Percentiles rank a stretch among this genome's conserved stretches.
Conservation (phyloP, 2,113 vertebrate species). For the Scolopax mira region DNA sequence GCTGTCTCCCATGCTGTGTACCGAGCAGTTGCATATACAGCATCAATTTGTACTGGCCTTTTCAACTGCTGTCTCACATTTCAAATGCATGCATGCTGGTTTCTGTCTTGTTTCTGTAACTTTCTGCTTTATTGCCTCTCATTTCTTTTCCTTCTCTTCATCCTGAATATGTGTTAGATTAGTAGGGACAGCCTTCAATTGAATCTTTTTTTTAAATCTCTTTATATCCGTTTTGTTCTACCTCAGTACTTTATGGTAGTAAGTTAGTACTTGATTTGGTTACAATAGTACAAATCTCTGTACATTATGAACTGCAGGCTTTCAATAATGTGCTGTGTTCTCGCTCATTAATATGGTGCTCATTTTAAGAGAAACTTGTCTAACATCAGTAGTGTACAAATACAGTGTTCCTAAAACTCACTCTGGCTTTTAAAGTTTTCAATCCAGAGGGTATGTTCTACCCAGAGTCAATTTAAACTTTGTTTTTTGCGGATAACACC, state of each 20-base stretch:
- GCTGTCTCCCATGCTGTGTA: rapidly evolving
- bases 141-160: not conserved
- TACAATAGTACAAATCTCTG: not conserved
- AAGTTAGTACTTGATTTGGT: not conserved
- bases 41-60: not conserved
- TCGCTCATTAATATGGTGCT: not conserved
- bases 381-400: not conserved
- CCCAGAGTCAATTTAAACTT: no score
- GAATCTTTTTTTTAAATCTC: not conserved
- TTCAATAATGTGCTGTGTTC: not conserved
- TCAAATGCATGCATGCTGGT: not conserved
- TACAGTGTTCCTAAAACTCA: not conserved
- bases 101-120: not conserved
- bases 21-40: not conserved
- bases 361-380: not conserved
- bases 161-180: not conserved
- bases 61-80: not conserved
- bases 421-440: not conserved
- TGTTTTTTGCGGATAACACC: not conserved
- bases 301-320: not conserved
- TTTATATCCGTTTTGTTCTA: not conserved
- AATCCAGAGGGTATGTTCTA: not conserved
- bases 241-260: not conserved
- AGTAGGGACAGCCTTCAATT: not conserved
- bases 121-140: not conserved